Evolutionary conservation across 2,113 vertebrate genomes (phyloP), one percentile per base, ranked within the genome.

Genomic region (Amphilophus citrinellus): DNA sequence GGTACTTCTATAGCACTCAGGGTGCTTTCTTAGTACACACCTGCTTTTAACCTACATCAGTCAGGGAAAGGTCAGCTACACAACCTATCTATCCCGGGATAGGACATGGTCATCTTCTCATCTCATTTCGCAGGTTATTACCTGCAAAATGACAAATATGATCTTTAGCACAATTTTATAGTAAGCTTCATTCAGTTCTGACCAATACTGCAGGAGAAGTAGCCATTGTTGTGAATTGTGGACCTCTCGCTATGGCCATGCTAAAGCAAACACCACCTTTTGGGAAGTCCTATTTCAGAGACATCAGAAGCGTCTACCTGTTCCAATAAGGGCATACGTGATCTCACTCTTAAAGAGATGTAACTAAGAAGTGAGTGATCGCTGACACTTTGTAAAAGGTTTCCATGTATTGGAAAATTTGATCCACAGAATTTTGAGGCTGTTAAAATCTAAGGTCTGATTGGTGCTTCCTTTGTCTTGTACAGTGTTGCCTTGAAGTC

Each of bases 401-500:
- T 13, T 50, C 42, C 47, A 39, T 71, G 17, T 71, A 30, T 50
- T 30, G 42, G 66, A 71, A 8, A 73, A 24, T 32, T 53, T 53
- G 24, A 53, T 32, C 44, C 17, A 32, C 66, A 30, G 50, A 32
- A 32, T 53, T 32, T 53, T 73, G 24, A 53, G 17, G 50, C 0
- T 2, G 7, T 53, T 73, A 53, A 53, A 73, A 53, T 73, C 44
- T 71, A 32, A 35, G 1, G 7, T 35, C 27, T 14, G 44, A 53
- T 32, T 32, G 68, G 47, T 56, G 0, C 47, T 50, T 68, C 15
- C 27, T 68, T 18, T 68, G 10, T 68, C 11, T 63, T 24, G 5
- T 56, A 1, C 95, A 99, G 98, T 1, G 98, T 98, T 50, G 93
- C 98, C 0, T 96, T 99, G 86, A 99, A 99, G 94, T 96, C 96